Evolutionary conservation across 2,113 vertebrate genomes (phyloP).

Genomic region (Pachyramphus minor): DNA sequence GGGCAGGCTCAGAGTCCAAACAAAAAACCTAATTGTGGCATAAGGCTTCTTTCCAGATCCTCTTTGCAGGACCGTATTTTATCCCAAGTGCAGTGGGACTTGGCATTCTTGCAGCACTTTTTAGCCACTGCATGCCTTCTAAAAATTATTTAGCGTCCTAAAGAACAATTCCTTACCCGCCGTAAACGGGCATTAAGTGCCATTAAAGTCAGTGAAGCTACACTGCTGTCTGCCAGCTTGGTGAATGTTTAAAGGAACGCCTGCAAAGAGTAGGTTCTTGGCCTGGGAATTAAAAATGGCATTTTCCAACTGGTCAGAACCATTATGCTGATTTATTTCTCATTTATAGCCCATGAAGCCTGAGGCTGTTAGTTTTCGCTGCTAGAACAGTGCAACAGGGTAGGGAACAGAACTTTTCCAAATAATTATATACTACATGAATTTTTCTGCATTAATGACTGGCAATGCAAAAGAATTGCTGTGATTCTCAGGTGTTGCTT

Average conservation of each 20-base stretch:
- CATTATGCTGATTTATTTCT: constrained; percentile 40
- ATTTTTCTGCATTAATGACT: constrained; percentile 55
- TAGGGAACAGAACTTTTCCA: constrained; percentile 64
- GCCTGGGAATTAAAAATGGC: constrained; percentile 26
- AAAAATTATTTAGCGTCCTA: constrained; percentile 9
- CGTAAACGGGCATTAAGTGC: background rate
- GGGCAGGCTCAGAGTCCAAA: constrained; percentile 18
- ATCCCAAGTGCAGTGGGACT: background rate
- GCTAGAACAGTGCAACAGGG: constrained; percentile 50
- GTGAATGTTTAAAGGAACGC: background rate
- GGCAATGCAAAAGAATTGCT: constrained; percentile 49
- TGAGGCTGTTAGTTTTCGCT: constrained; percentile 62
- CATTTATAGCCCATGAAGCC: constrained; percentile 48
- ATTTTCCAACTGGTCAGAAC: constrained; percentile 46
- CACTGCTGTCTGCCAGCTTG: background rate
- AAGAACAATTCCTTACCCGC: background rate
- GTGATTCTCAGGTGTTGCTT: constrained; percentile 51
- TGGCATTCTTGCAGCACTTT: constrained; percentile 1
- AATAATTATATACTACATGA: constrained; percentile 48
- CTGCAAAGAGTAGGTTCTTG: background rate
- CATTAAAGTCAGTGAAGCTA: constrained; percentile 14
- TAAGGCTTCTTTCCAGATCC: constrained; percentile 30
- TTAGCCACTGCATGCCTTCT: background rate
- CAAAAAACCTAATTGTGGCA: constrained; percentile 41
- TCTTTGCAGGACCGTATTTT: constrained; percentile 16